A percentile compares a stretch with the other conserved stretches of the same genome.
phyloP scores from a whole-genome alignment of 2,797 vertebrate genomes.

The Cyclopterus lumpus region DNA sequence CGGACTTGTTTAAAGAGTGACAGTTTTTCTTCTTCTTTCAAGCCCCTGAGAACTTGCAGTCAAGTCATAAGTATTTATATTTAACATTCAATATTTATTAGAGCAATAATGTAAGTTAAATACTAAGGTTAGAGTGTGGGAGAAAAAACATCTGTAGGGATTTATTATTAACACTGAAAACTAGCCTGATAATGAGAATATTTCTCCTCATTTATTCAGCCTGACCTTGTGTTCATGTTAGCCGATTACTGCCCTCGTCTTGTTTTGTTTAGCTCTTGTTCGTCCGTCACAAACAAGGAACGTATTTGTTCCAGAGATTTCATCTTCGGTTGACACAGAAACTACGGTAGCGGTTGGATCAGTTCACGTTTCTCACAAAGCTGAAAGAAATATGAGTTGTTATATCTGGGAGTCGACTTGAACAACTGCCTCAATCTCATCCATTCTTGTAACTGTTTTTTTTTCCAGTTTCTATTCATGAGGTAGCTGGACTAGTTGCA shows the following conservation, averaged over 20 bases:
- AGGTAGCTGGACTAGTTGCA: background rate
- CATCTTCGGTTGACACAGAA: background rate
- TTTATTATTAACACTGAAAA: background rate
- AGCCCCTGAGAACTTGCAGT: background rate
- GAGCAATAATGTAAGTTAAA: background rate
- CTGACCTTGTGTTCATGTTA: background rate
- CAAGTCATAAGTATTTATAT: background rate
- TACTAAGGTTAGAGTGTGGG: background rate
- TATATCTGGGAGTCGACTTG: background rate
- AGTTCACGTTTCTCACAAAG: background rate
- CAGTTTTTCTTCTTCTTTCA: background rate
- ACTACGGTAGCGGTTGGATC: background rate
- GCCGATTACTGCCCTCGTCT: background rate
- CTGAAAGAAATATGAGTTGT: background rate
- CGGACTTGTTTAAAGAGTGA: background rate
- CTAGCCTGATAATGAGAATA: background rate
- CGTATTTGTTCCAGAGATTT: background rate
- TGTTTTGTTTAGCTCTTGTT: background rate
- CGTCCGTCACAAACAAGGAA: background rate
- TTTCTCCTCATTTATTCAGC: background rate
- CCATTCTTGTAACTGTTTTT: background rate
- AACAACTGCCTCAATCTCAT: background rate
- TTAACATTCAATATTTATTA: background rate
- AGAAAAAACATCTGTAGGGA: background rate
- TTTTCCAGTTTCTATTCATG: background rate